Percentiles rank a stretch among this genome's conserved stretches.
phyloP scores from a whole-genome alignment of 2,888 invertebrate species.

The Lasioglossum zephyrum region DNA sequence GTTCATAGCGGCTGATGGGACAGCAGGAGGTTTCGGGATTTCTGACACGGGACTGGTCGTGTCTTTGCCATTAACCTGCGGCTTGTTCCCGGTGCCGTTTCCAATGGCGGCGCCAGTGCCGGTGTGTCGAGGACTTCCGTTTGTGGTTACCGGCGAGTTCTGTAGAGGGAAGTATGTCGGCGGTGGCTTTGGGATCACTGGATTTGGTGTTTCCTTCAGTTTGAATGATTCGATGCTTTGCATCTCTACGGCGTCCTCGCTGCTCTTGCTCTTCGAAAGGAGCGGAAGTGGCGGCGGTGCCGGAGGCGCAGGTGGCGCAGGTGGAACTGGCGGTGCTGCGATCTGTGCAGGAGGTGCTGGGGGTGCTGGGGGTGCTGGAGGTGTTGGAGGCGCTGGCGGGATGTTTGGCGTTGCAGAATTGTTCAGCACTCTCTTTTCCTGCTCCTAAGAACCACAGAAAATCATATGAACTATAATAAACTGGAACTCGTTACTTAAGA shows the following conservation, averaged over 20 bases:
- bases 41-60: slow-evolving; percentile 84
- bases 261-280: slow-evolving; percentile 70
- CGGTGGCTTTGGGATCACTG: slow-evolving; percentile 88
- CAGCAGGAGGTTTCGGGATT: slow-evolving; percentile 38
- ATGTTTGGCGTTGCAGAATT: slow-evolving; percentile 26
- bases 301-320: slow-evolving; percentile 72
- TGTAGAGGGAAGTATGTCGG: slow-evolving; percentile 88
- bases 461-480: neutral
- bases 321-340: slow-evolving; percentile 54
- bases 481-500: neutral
- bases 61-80: slow-evolving; percentile 67
- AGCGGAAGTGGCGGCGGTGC: slow-evolving; percentile 76
- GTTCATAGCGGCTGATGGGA: slow-evolving; percentile 44
- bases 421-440: slow-evolving; percentile 76
- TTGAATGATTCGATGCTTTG: slow-evolving; percentile 91
- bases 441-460: slow-evolving; percentile 70
- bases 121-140: slow-evolving; percentile 76
- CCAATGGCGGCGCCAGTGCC: slow-evolving; percentile 24
- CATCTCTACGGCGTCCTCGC: slow-evolving; percentile 88
- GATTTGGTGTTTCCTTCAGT: slow-evolving; percentile 87
- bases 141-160: slow-evolving; percentile 64
- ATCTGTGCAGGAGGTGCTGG: slow-evolving; percentile 67
- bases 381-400: slow-evolving; percentile 52
- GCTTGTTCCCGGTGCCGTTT: slow-evolving; percentile 48
- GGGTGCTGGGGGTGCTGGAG: slow-evolving; percentile 72